Percentiles rank a stretch among this genome's conserved stretches.
phyloP scores from a whole-genome alignment of 1,140 invertebrate species.

The Proctacanthus coquilletti region DNA sequence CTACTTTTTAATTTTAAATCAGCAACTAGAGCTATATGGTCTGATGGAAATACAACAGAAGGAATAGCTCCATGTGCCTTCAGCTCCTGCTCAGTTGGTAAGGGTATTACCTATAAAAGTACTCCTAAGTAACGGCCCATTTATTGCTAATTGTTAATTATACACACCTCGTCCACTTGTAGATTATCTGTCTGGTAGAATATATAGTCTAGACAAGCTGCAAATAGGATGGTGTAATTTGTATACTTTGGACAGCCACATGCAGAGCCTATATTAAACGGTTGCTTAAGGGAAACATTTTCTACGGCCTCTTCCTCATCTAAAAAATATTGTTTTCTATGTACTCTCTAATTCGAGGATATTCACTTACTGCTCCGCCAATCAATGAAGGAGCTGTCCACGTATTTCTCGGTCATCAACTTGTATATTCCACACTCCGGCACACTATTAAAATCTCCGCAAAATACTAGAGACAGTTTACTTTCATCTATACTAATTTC shows the following conservation, averaged over 20 bases:
- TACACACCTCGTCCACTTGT: conserved; percentile 39
- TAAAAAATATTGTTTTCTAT: conserved; percentile 24
- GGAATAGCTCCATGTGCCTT: conserved; percentile 57
- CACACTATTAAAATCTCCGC: conserved; percentile 77
- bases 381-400: conserved; percentile 46
- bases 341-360: conserved; percentile 1
- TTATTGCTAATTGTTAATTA: not conserved
- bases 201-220: conserved; percentile 85
- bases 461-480: conserved; percentile 49
- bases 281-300: conserved; percentile 43
- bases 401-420: conserved; percentile 47
- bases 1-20: conserved; percentile 43
- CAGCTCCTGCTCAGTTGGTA: conserved; percentile 62
- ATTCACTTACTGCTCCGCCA: conserved; percentile 58
- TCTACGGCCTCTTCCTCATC: conserved; percentile 46
- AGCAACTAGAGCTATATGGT: conserved; percentile 76
- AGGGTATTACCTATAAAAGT: conserved; percentile 48
- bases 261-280: conserved; percentile 47
- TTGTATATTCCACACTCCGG: conserved; percentile 66
- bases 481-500: conserved; percentile 32
- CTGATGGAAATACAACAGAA: conserved; percentile 75
- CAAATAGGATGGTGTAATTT: conserved; percentile 70
- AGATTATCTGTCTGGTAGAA: conserved; percentile 57
- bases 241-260: conserved; percentile 66
- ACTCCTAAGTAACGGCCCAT: conserved; percentile 7